Evolutionary conservation across 2,113 vertebrate species (phyloP).

Genomic region (Amblyopsis rosae): DNA sequence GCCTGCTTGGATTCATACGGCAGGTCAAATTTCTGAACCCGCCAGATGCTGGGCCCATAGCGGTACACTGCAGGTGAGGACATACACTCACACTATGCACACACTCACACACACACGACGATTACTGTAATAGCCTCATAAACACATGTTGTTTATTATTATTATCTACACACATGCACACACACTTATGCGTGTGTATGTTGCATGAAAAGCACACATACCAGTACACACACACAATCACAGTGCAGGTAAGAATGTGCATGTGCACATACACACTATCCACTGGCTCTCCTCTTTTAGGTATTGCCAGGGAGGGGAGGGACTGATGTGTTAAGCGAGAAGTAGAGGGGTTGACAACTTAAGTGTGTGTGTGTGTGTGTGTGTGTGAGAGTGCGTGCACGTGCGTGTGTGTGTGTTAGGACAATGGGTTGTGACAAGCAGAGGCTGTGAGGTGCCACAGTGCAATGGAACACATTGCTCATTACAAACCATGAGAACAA

Average conservation of each 20-base stretch:
- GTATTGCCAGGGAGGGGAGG: not conserved
- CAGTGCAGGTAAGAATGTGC: too few species aligned
- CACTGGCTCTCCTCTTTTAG: not conserved
- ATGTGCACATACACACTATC: not conserved
- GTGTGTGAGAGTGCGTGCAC: too few species aligned
- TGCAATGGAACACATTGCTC: slow-evolving; percentile 18
- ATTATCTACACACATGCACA: too few species aligned
- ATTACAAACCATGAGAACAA: slow-evolving; percentile 34
- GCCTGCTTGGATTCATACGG: slow-evolving; percentile 91
- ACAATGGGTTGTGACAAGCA: slow-evolving; percentile 32
- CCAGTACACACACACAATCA: slow-evolving; percentile 1
- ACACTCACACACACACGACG: too few species aligned
- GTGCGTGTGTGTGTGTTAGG: not conserved
- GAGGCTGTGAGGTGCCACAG: slow-evolving; percentile 21
- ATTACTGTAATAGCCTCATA: too few species aligned
- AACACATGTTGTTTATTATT: too few species aligned
- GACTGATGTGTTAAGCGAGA: not conserved
- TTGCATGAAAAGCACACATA: too few species aligned
- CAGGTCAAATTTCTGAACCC: slow-evolving; percentile 98
- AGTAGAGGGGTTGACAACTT: not conserved
- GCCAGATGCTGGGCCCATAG: slow-evolving; percentile 89
- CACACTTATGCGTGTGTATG: too few species aligned
- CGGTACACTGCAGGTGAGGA: slow-evolving; percentile 89
- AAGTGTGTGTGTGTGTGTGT: too few species aligned
- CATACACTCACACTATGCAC: not conserved